Evolutionary conservation across 2,888 invertebrate genomes (phyloP).

Genomic region (Tachina grossa): DNA sequence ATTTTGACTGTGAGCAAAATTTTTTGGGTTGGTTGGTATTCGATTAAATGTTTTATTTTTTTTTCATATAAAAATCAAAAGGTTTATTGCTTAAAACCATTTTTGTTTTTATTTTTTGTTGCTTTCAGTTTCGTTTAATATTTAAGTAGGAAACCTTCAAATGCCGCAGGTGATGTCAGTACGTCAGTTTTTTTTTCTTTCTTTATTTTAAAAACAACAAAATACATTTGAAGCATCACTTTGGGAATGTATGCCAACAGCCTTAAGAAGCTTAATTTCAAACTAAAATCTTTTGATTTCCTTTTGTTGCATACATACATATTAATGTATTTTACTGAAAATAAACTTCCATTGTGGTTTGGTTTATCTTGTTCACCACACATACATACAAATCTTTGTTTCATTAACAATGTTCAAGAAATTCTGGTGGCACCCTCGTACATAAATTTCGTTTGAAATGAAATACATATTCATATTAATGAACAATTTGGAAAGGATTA

Average conservation of each 20-base stretch:
- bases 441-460: too few species aligned
- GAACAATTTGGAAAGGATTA: too few species aligned
- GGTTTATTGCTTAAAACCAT: background rate
- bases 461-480: too few species aligned
- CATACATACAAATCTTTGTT: too few species aligned
- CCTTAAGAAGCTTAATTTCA: too few species aligned
- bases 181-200: slow-evolving; percentile 64
- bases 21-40: slow-evolving; percentile 26
- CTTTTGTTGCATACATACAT: too few species aligned
- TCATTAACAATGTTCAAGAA: too few species aligned
- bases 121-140: slow-evolving; percentile 17
- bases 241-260: slow-evolving; percentile 32
- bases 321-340: too few species aligned
- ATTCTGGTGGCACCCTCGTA: too few species aligned
- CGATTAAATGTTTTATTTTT: slow-evolving; percentile 30
- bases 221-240: slow-evolving; percentile 20
- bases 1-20: slow-evolving; percentile 45
- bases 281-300: too few species aligned
- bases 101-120: slow-evolving; percentile 37
- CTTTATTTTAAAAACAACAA: slow-evolving; percentile 5
- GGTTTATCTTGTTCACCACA: too few species aligned
- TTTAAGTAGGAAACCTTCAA: slow-evolving; percentile 46
- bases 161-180: slow-evolving; percentile 68
- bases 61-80: background rate
- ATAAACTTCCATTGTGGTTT: too few species aligned